Conservation (phyloP, 2,797 vertebrate genomes). For the Myotis planiceps region DNA sequence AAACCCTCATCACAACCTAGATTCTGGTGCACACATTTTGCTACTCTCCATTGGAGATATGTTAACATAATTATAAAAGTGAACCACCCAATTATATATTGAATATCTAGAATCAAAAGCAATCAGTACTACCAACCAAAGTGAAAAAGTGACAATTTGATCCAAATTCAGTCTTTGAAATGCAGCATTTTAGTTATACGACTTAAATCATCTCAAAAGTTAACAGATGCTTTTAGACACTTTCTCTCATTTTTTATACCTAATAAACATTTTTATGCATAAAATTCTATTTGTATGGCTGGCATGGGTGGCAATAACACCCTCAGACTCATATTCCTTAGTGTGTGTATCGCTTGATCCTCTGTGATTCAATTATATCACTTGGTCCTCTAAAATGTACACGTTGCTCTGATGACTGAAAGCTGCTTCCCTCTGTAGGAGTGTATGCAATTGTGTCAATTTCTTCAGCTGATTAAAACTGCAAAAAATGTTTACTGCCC, state of each 20-base stretch:
- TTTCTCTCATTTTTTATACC: conserved; percentile 21
- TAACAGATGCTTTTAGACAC: conserved; percentile 50
- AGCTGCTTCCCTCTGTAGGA: conserved; percentile 15
- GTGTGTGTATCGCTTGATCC: conserved; percentile 51
- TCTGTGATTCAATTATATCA: conserved; percentile 16
- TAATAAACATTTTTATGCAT: conserved; percentile 72
- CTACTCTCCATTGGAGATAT: neutral
- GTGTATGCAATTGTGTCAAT: conserved; percentile 44
- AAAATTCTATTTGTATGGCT: conserved; percentile 66
- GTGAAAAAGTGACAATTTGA: neutral
- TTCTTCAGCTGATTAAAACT: conserved; percentile 60
- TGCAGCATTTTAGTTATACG: conserved; percentile 58
- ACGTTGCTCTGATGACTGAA: conserved; percentile 75
- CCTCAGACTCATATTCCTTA: conserved; percentile 15
- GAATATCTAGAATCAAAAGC: conserved; percentile 59
- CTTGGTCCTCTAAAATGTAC: conserved; percentile 20
- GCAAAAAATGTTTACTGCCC: neutral
- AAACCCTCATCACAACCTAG: neutral
- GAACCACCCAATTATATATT: neutral
- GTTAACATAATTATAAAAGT: neutral
- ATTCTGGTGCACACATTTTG: neutral
- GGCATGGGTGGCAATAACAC: conserved; percentile 37
- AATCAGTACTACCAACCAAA: conserved; percentile 44
- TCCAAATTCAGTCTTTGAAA: conserved; percentile 66
- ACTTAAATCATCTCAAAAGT: conserved; percentile 55